phyloP scores from a whole-genome alignment of 2,797 vertebrate species.

The Hippopotamyrus pictus region DNA sequence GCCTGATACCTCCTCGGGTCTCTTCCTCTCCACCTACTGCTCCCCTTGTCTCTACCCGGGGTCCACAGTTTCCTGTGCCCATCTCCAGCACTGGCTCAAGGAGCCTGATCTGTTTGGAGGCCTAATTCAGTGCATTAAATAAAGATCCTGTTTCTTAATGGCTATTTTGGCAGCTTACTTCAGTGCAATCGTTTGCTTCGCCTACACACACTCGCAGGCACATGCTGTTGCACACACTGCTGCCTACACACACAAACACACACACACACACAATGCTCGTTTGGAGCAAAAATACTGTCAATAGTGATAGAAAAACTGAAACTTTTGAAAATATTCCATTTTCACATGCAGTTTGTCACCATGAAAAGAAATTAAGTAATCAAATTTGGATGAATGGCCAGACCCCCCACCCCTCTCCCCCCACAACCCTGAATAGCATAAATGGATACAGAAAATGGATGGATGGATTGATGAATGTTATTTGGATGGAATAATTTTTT shows the following conservation, averaged over 20 bases:
- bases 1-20: background rate
- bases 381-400: background rate
- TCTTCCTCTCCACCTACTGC: too few species aligned
- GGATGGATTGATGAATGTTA: background rate
- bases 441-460: background rate
- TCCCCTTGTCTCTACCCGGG: background rate
- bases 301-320: background rate
- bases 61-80: background rate
- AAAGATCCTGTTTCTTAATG: conserved; percentile 21
- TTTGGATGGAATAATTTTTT: background rate
- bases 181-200: background rate
- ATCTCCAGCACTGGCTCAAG: background rate
- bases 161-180: conserved; percentile 6
- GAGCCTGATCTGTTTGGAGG: background rate
- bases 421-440: background rate
- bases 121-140: conserved; percentile 6
- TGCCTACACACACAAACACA: conserved; percentile 15
- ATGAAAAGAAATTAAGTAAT: background rate
- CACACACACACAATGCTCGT: conserved; percentile 19
- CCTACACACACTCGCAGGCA: background rate
- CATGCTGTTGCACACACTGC: background rate
- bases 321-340: background rate
- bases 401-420: background rate
- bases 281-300: background rate
- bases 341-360: background rate